A percentile compares a stretch with the other conserved stretches of the same genome.
These are phyloP conservation scores for Platycheirus rosarum DNA, from an alignment of 2,888 invertebrate species.

Conservation along the genomic window DNA sequence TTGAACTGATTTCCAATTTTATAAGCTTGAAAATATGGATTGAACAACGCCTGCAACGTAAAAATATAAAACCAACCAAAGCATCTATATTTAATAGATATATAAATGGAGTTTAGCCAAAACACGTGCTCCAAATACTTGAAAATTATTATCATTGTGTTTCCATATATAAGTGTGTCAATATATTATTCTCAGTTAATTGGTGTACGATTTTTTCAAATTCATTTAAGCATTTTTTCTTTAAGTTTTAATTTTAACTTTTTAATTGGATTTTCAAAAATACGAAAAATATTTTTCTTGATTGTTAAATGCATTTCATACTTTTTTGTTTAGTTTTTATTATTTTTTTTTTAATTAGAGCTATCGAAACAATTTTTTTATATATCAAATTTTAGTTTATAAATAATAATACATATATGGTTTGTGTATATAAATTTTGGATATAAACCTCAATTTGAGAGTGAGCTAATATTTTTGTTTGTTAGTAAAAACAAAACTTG, in stretches of 20 bases:
- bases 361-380: conserved; percentile 48
- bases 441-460: conserved; percentile 46
- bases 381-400: conserved; percentile 7
- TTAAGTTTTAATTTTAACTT: conserved; percentile 1
- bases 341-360: conserved; percentile 55
- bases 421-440: conserved; percentile 68
- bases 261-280: conserved; percentile 46
- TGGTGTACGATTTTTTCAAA: conserved; percentile 69
- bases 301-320: conserved; percentile 67
- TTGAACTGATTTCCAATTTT: conserved; percentile 73
- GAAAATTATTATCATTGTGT: conserved; percentile 70
- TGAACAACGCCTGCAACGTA: conserved; percentile 80
- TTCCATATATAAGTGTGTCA: conserved; percentile 72
- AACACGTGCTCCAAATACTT: conserved; percentile 77
- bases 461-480: conserved; percentile 56
- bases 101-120: conserved; percentile 78
- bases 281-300: conserved; percentile 44
- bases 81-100: conserved; percentile 72
- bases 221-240: conserved; percentile 56
- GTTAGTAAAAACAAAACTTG: conserved; percentile 34
- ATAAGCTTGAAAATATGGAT: conserved; percentile 78
- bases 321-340: conserved; percentile 42
- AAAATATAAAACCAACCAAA: conserved; percentile 75
- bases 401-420: conserved; percentile 38
- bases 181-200: conserved; percentile 71